A percentile compares a stretch with the other conserved stretches of the same genome.
Conservation (phyloP, 2,113 vertebrate genomes). For the Etheostoma cragini region DNA sequence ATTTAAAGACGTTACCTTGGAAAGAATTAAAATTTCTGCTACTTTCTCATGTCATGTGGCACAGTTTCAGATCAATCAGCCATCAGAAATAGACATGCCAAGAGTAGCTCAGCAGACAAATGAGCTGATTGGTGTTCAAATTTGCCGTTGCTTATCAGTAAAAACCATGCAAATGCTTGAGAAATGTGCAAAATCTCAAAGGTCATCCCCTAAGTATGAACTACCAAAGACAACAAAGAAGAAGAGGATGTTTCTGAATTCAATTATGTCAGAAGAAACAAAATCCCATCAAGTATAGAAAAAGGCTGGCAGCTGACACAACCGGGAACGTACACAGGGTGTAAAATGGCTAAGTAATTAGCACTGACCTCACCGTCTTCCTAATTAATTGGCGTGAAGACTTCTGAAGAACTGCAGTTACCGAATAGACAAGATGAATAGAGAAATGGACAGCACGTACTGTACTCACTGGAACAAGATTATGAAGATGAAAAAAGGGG, state of each 20-base stretch:
- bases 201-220: constrained; percentile 1
- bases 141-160: neutral
- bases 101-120: constrained; percentile 4
- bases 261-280: constrained; percentile 18
- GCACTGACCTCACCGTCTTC: constrained; percentile 59
- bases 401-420: constrained; percentile 27
- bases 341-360: constrained; percentile 61
- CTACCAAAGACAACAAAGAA: constrained; percentile 25
- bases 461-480: constrained; percentile 3
- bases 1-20: neutral
- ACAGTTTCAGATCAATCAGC: neutral
- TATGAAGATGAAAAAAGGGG: neutral
- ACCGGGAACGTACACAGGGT: neutral
- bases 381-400: constrained; percentile 63
- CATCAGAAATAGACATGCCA: neutral
- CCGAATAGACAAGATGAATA: neutral
- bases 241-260: neutral
- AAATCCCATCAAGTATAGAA: constrained; percentile 13
- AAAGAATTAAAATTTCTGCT: neutral
- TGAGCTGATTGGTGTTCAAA: neutral
- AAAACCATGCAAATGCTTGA: constrained; percentile 15
- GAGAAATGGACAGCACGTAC: constrained; percentile 24
- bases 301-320: constrained; percentile 2
- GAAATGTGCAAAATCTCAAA: constrained; percentile 19
- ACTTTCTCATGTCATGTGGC: neutral